Evolutionary conservation across 2,888 invertebrate species (phyloP).

Genomic region (Xanthorhoe designata): DNA sequence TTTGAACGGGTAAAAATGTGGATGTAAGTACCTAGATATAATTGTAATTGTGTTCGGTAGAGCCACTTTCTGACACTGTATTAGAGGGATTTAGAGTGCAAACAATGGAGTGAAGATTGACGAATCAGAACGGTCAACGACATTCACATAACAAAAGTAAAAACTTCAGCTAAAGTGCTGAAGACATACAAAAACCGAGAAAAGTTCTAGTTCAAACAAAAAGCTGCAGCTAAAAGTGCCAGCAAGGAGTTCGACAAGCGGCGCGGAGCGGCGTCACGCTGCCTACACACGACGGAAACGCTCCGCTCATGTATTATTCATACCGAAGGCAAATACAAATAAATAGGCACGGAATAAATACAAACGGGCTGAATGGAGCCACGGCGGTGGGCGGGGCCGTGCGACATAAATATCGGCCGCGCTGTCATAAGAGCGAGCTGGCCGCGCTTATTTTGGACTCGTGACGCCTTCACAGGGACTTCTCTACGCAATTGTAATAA

Average conservation of each 20-base stretch:
- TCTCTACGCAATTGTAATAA: slow-evolving; percentile 45
- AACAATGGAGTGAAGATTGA: neutral
- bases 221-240: slow-evolving; percentile 50
- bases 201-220: slow-evolving; percentile 24
- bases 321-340: slow-evolving; percentile 83
- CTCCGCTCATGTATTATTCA: slow-evolving; percentile 84
- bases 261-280: slow-evolving; percentile 76
- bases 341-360: slow-evolving; percentile 85
- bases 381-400: slow-evolving; percentile 79
- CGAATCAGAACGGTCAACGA: neutral
- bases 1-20: slow-evolving; percentile 2
- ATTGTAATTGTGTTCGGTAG: neutral
- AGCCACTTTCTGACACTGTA: slow-evolving; percentile 2
- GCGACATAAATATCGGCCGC: slow-evolving; percentile 83
- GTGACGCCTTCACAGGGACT: slow-evolving; percentile 52
- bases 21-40: neutral
- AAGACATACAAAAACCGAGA: slow-evolving; percentile 6
- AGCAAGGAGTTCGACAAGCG: slow-evolving; percentile 57
- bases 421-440: slow-evolving; percentile 78
- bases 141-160: neutral
- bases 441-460: slow-evolving; percentile 77
- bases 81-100: neutral
- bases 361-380: slow-evolving; percentile 84
- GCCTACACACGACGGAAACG: slow-evolving; percentile 85
- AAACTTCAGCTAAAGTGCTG: slow-evolving; percentile 2